Percentiles rank a stretch among this genome's conserved stretches.
Evolutionary conservation across 1,140 invertebrate species (phyloP).

Genomic region (Achroia grisella): DNA sequence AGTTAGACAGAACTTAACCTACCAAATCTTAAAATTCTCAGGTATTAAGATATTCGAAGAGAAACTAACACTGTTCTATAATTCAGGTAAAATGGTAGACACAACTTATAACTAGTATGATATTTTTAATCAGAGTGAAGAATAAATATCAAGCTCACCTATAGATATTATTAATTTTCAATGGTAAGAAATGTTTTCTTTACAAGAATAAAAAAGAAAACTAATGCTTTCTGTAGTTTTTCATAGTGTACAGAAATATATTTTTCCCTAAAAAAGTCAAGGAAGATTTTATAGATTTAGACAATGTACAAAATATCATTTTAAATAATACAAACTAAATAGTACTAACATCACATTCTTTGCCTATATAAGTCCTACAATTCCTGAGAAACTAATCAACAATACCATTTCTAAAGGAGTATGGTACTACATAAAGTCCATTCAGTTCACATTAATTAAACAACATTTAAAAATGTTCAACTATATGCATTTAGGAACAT

Average conservation of each 20-base stretch:
- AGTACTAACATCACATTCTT: constrained; percentile 36
- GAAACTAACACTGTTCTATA: no score
- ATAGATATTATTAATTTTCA: no score
- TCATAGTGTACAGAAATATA: neutral
- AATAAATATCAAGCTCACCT: no score
- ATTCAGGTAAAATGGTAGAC: no score
- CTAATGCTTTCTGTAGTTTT: neutral
- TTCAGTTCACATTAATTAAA: constrained; percentile 2
- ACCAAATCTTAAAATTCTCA: constrained; percentile 12
- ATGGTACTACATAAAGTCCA: neutral
- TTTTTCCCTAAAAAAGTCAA: neutral
- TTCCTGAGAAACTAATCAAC: neutral
- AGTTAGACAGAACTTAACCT: constrained; percentile 24
- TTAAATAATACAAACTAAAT: constrained; percentile 22
- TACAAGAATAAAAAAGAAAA: neutral
- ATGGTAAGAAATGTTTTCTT: no score
- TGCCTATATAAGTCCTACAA: constrained; percentile 15
- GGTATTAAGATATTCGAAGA: neutral
- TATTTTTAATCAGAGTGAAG: no score
- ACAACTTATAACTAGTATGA: no score
- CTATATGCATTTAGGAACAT: constrained; percentile 2
- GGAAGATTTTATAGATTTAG: constrained; percentile 1
- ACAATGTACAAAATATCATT: constrained; percentile 3
- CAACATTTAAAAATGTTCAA: constrained; percentile 8
- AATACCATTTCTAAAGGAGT: neutral